These are phyloP conservation scores for Ibycter americanus DNA, from an alignment of 2,797 vertebrate genomes.

Conservation along the genomic window DNA sequence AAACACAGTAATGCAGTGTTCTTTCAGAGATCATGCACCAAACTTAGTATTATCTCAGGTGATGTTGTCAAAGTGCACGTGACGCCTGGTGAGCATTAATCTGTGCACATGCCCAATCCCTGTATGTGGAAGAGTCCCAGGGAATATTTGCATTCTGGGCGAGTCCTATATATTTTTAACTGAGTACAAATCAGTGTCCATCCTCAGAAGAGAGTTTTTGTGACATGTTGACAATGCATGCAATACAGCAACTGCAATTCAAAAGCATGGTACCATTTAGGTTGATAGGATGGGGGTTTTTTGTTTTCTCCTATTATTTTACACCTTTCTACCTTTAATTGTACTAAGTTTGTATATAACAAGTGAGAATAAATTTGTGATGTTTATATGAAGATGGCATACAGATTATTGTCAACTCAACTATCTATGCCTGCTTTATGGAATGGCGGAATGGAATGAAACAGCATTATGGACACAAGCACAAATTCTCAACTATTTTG, in stretches of 20 bases:
- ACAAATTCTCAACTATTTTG: neutral
- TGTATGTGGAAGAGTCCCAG: neutral
- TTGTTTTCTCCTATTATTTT: neutral
- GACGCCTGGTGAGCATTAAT: accelerated
- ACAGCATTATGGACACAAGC: neutral
- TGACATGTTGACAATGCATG: neutral
- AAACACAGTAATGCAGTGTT: neutral
- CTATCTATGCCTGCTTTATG: neutral
- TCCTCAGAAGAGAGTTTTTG: neutral
- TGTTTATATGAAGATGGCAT: neutral
- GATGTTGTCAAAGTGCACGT: neutral
- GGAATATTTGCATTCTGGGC: neutral
- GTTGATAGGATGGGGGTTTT: neutral
- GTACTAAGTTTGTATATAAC: neutral
- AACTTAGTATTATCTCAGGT: neutral
- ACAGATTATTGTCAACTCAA: neutral
- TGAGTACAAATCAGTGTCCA: neutral
- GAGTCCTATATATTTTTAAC: neutral
- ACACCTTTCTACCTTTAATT: neutral
- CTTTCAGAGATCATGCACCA: neutral
- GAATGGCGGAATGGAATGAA: neutral
- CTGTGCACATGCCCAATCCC: neutral
- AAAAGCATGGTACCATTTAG: neutral
- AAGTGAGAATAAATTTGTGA: neutral
- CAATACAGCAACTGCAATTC: neutral